phyloP scores from a whole-genome alignment of 2,113 vertebrate genomes.

The Cariama cristata region DNA sequence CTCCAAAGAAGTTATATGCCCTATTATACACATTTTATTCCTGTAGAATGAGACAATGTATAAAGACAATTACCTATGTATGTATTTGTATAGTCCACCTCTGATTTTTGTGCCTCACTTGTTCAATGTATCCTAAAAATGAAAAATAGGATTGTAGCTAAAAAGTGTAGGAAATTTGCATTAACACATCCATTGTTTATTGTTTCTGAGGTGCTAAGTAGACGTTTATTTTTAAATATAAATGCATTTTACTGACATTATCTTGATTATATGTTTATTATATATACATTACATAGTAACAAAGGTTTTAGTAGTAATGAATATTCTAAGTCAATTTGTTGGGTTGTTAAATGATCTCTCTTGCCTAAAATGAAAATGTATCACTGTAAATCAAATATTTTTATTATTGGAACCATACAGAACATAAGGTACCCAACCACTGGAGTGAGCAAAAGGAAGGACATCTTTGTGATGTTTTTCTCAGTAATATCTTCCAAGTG shows the following conservation, averaged over 20 bases:
- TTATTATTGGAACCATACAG: background rate
- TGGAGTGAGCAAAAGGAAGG: background rate
- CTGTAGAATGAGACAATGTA: background rate
- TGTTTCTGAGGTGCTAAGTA: background rate
- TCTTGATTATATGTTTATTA: background rate
- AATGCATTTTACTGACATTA: background rate
- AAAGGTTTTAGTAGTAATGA: background rate
- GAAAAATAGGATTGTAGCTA: background rate
- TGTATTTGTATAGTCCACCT: background rate
- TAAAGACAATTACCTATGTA: background rate
- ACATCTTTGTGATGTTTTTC: background rate
- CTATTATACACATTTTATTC: background rate
- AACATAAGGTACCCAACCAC: background rate
- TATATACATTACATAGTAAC: background rate
- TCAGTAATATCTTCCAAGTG: background rate
- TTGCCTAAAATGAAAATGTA: background rate
- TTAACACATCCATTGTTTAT: background rate
- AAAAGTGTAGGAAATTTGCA: background rate
- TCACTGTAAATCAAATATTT: background rate
- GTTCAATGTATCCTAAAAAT: background rate
- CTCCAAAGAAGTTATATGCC: background rate
- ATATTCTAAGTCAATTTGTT: background rate
- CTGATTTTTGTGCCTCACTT: background rate
- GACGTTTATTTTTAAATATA: background rate
- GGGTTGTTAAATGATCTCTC: background rate